Percentiles rank a stretch among this genome's conserved stretches.
Conservation (phyloP, 2,888 invertebrate genomes). For the Fragum fragum region DNA sequence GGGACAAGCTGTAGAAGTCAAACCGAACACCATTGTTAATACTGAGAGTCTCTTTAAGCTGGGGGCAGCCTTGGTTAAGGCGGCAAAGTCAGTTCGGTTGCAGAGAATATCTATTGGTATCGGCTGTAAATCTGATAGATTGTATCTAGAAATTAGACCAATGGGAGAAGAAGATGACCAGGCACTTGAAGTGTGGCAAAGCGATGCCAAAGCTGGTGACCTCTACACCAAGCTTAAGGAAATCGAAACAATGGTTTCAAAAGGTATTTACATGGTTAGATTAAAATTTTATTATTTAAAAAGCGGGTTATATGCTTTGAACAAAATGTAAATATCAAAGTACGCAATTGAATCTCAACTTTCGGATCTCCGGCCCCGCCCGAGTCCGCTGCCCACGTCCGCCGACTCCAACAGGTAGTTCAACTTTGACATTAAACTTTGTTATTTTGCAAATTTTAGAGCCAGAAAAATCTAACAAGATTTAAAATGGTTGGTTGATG, state of each 20-base stretch:
- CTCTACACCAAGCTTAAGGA: conserved; percentile 46
- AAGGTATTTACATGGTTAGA: no score
- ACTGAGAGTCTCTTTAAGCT: conserved; percentile 52
- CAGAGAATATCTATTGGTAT: conserved; percentile 65
- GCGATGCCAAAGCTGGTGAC: conserved; percentile 39
- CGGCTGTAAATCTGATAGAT: conserved; percentile 61
- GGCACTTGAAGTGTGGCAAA: conserved; percentile 64
- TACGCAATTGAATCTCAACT: no score
- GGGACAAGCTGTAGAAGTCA: conserved; percentile 72
- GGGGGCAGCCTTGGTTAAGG: conserved; percentile 57
- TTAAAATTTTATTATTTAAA: no score
- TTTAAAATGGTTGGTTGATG: no score
- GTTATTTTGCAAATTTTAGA: no score
- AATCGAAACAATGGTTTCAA: conserved; percentile 42
- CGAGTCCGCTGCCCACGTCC: no score
- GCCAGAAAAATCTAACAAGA: no score
- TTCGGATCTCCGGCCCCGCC: no score
- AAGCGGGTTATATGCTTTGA: no score
- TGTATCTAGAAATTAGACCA: conserved; percentile 67
- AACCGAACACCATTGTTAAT: conserved; percentile 38
- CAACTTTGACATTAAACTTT: no score
- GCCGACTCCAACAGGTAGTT: no score
- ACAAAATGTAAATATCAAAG: no score
- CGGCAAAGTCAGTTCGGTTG: conserved; percentile 47
- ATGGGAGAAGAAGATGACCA: conserved; percentile 45